A percentile compares a stretch with the other conserved stretches of the same genome.
Conservation (phyloP, 2,113 vertebrate species). For the Herpetotheres cachinnans region DNA sequence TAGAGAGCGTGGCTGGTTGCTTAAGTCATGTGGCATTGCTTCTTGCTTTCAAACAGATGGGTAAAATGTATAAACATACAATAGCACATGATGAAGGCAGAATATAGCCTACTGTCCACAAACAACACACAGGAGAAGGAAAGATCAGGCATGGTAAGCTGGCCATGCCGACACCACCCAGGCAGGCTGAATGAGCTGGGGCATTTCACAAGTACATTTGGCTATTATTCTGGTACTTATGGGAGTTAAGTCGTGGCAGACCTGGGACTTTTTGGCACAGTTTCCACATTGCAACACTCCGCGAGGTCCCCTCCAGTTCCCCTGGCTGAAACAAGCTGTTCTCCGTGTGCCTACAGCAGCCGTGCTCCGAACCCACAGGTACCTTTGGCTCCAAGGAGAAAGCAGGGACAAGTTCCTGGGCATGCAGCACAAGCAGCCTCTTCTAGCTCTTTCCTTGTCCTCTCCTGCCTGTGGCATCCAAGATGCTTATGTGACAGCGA, state of each 20-base stretch:
- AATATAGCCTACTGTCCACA: background rate
- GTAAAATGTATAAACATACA: background rate
- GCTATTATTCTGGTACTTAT: background rate
- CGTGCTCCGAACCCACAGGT: background rate
- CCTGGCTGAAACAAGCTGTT: background rate
- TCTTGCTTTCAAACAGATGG: background rate
- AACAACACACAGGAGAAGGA: background rate
- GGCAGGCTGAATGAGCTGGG: background rate
- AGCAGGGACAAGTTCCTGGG: background rate
- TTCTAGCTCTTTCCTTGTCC: background rate
- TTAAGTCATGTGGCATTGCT: background rate
- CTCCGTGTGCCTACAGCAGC: background rate
- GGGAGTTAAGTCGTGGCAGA: background rate
- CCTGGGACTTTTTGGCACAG: background rate
- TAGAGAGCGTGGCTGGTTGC: background rate
- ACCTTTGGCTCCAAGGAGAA: background rate
- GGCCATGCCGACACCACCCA: background rate
- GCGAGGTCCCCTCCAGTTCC: background rate
- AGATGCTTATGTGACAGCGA: background rate
- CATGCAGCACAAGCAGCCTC: background rate
- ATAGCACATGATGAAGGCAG: background rate
- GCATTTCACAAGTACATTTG: background rate
- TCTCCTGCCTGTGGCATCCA: background rate
- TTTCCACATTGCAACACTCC: background rate
- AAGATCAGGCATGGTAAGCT: background rate